Conservation (phyloP, 2,797 vertebrate species). For the Adrianichthys oophorus region DNA sequence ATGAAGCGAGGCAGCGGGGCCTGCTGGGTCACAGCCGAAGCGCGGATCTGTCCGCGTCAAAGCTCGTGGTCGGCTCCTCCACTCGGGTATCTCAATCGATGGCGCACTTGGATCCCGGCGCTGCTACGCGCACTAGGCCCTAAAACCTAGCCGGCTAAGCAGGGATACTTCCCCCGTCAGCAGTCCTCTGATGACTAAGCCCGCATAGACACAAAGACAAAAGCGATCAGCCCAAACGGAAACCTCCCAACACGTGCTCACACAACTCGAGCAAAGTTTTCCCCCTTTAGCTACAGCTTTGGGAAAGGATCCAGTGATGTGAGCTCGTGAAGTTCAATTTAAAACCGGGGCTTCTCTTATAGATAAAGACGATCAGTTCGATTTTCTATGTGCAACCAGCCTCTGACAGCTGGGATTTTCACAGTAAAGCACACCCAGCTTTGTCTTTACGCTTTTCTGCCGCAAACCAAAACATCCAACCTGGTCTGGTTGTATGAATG, state of each 20-base stretch:
- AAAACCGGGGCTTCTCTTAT: too few relatives aligned
- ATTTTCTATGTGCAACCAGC: constrained; percentile 29
- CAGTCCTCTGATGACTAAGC: constrained; percentile 62
- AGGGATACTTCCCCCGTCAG: constrained; percentile 58
- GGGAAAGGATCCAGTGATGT: constrained; percentile 6
- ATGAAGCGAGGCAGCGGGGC: constrained; percentile 17
- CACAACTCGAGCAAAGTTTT: neutral
- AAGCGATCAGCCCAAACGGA: constrained; percentile 29
- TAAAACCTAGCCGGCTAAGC: constrained; percentile 67
- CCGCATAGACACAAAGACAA: constrained; percentile 49
- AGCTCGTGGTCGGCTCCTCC: constrained; percentile 38
- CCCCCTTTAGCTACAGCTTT: constrained; percentile 5
- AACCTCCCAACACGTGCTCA: constrained; percentile 9
- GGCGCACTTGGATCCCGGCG: constrained; percentile 69
- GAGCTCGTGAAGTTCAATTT: too few relatives aligned
- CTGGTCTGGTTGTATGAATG: constrained; percentile 16
- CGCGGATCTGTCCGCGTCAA: constrained; percentile 4
- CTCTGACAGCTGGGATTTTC: constrained; percentile 62
- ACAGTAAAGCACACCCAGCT: constrained; percentile 55
- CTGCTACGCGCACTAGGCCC: constrained; percentile 68
- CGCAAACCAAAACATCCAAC: constrained; percentile 56
- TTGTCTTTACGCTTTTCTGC: constrained; percentile 37
- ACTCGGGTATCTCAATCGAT: constrained; percentile 32
- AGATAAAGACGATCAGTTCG: neutral
- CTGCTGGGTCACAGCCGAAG: constrained; percentile 13